Conservation (phyloP, 2,797 vertebrate genomes). For the Salarias fasciatus region DNA sequence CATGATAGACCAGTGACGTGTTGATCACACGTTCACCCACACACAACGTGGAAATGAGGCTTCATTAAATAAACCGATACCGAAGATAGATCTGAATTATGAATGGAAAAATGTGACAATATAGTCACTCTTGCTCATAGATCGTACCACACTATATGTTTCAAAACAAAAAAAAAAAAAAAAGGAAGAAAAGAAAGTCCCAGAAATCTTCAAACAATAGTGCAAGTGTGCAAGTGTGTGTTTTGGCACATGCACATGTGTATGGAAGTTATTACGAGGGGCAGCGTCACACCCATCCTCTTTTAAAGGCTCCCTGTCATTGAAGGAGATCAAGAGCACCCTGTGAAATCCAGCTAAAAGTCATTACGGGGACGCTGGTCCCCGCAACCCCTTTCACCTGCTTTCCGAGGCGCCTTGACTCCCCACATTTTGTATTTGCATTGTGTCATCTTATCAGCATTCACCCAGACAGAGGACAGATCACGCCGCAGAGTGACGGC, state of each 20-base stretch:
- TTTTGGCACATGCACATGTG: conserved; percentile 26
- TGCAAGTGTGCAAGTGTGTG: too few relatives aligned
- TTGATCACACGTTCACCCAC: too few relatives aligned
- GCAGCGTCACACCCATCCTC: conserved; percentile 65
- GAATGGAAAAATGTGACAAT: too few relatives aligned
- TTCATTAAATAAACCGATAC: too few relatives aligned
- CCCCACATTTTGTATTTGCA: conserved; percentile 74
- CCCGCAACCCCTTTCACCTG: conserved; percentile 66
- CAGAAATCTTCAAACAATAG: too few relatives aligned
- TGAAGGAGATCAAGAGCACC: conserved; percentile 79
- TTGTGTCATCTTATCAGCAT: conserved; percentile 81
- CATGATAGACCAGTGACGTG: too few relatives aligned
- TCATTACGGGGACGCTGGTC: conserved; percentile 77
- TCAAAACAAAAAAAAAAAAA: too few relatives aligned
- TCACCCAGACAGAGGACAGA: conserved; percentile 69
- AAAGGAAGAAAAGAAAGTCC: too few relatives aligned
- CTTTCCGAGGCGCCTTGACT: conserved; percentile 65
- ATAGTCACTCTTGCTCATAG: too few relatives aligned
- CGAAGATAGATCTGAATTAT: too few relatives aligned
- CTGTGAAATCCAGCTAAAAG: conserved; percentile 86
- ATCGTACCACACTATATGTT: too few relatives aligned
- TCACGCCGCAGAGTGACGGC: conserved; percentile 65
- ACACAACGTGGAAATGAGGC: too few relatives aligned
- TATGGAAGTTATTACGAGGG: conserved; percentile 60
- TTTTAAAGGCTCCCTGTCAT: conserved; percentile 78